Conservation (phyloP, 2,797 vertebrate genomes). For the Sorex maritimensis region DNA sequence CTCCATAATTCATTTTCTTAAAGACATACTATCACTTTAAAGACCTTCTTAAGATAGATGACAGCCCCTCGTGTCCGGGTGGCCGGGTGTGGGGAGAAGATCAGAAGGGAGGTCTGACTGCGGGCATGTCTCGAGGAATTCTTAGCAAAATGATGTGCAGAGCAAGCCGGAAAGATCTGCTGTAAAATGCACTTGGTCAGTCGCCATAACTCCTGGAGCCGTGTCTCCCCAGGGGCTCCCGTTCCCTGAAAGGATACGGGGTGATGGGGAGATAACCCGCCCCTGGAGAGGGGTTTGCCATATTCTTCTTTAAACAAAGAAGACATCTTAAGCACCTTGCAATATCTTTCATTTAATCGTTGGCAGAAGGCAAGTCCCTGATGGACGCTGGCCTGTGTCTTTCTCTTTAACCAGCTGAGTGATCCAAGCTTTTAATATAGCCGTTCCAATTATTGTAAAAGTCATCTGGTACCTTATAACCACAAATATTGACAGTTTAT, state of each 20-base stretch:
- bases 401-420: conserved; percentile 98
- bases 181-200: conserved; percentile 65
- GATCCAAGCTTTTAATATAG: conserved; percentile 99
- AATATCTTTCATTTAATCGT: conserved; percentile 90
- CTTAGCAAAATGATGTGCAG: conserved; percentile 62
- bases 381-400: conserved; percentile 91
- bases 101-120: conserved; percentile 51
- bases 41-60: conserved; percentile 86
- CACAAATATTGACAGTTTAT: conserved; percentile 99
- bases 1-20: conserved; percentile 80
- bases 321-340: conserved; percentile 89
- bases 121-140: conserved; percentile 59
- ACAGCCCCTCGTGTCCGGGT: conserved; percentile 57
- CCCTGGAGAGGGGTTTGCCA: conserved; percentile 69
- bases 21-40: conserved; percentile 80
- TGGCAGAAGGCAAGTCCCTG: conserved; percentile 91
- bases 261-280: conserved; percentile 51
- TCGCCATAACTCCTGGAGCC: conserved; percentile 69
- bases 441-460: conserved; percentile 99
- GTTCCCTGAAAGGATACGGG: neutral
- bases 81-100: conserved; percentile 11
- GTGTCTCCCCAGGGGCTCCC: conserved; percentile 69
- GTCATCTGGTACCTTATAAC: conserved; percentile 99
- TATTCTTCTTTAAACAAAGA: conserved; percentile 84
- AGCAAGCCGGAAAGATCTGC: conserved; percentile 65